Percentiles rank a stretch among this genome's conserved stretches.
Evolutionary conservation across 2,888 invertebrate genomes (phyloP).

Genomic region (Phortica magna): DNA sequence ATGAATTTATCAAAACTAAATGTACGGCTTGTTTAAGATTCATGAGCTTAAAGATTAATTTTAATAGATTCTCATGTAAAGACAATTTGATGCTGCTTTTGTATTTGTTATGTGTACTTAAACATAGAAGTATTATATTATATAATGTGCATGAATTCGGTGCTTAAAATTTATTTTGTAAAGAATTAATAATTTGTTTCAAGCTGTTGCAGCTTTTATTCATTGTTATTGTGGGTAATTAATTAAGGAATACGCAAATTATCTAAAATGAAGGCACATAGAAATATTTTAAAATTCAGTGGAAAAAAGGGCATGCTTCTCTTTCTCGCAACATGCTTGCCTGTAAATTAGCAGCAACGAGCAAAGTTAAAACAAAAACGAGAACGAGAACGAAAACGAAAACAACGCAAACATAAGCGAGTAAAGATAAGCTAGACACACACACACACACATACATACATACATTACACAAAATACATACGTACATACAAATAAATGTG

Average conservation of each 20-base stretch:
- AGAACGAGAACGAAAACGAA: background rate
- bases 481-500: background rate
- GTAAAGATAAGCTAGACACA: slow-evolving; percentile 2
- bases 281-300: background rate
- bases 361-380: background rate
- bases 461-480: slow-evolving; percentile 9
- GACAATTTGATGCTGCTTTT: background rate
- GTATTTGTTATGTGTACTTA: slow-evolving; percentile 6
- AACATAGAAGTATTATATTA: background rate
- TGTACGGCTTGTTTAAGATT: too few species aligned
- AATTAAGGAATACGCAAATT: slow-evolving; percentile 24
- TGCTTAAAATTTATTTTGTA: background rate
- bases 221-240: background rate
- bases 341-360: slow-evolving; percentile 11
- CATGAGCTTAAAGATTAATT: too few species aligned
- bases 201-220: background rate
- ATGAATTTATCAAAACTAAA: too few species aligned
- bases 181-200: slow-evolving; percentile 3
- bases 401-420: background rate
- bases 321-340: background rate
- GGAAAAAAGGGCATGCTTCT: too few species aligned
- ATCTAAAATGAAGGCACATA: slow-evolving; percentile 15
- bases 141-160: background rate
- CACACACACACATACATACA: slow-evolving; percentile 16
- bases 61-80: too few species aligned